Evolutionary conservation across 2,888 invertebrate species (phyloP), one percentile per base, ranked within the genome.

Genomic region (Acrobeloides nanus): DNA sequence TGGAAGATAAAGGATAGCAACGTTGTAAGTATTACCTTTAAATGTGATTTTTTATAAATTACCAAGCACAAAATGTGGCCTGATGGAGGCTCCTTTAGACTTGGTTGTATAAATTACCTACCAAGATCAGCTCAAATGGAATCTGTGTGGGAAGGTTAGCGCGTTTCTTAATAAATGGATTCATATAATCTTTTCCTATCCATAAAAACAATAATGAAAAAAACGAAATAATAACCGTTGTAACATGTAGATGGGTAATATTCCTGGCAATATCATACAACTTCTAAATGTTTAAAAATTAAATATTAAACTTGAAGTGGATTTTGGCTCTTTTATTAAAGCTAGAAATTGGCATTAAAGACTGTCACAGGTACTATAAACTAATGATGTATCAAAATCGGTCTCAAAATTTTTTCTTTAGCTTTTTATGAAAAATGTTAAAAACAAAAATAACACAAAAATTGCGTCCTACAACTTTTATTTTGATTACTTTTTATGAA

Each of bases 51-150:
- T n/a, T 35, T 2, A n/a, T n/a, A 4, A 10, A 3, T 2, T 15
- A 2, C 21, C 12, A 35, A 3, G 12, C 35, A 2, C 10, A 15
- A 35, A 35, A 35, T 35, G 4, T 4, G 12, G 12, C 17, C 35
- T 12, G 7, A 34, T 7, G 21, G 21, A 6, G 21, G 21, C 17
- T 18, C 17, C 17, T 34, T 7, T 7, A 7, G 7, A 7, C 12
- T 18, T 7, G 6, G 6, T 7, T 18, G 21, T 5, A 18, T 34
- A 34, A 34, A 34, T 18, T 18, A 45, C 53, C 53, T 18, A 67
- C 68, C 47, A 73, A 54, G 24, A 75, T 46, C 12, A 76, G 49
- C 44, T 76, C 76, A 35, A 72, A 72, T 20, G 76, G 76, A 29
- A 76, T 46, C 3, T 76, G 75, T 26, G 74, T 62, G 31, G 73